These are phyloP conservation scores for Megaptera novaeangliae DNA, from an alignment of 2,113 vertebrate species.

Conservation along the genomic window DNA sequence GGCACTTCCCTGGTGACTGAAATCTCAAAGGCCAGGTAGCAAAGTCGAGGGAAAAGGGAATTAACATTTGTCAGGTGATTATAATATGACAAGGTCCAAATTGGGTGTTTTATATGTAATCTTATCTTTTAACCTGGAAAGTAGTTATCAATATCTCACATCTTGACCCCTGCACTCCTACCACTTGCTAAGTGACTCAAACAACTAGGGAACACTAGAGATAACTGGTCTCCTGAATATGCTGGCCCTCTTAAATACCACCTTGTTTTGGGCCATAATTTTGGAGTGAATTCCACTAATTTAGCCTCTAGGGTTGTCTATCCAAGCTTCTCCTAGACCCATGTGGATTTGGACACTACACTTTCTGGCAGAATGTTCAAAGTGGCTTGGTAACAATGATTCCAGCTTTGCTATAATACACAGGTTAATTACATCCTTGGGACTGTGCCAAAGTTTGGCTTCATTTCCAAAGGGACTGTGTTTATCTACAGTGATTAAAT, in stretches of 20 bases:
- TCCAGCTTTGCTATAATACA: not conserved
- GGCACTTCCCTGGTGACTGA: not conserved
- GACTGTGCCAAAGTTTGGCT: not conserved
- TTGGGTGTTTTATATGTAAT: not conserved
- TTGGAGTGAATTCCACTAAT: not conserved
- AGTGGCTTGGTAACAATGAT: not conserved
- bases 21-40: not conserved
- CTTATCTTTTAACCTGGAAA: not conserved
- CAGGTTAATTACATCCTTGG: not conserved
- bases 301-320: not conserved
- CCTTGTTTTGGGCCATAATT: not conserved
- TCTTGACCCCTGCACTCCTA: not conserved
- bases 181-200: not conserved
- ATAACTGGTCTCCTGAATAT: not conserved
- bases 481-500: not conserved
- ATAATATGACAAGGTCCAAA: not conserved
- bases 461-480: not conserved
- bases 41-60: not conserved
- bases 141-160: not conserved
- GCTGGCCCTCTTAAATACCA: not conserved
- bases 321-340: not conserved
- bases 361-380: not conserved
- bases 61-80: not conserved
- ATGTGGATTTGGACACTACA: not conserved
- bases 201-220: not conserved